Conservation (phyloP, 64 coral and sea anemone species). For the Porites australiensis region DNA sequence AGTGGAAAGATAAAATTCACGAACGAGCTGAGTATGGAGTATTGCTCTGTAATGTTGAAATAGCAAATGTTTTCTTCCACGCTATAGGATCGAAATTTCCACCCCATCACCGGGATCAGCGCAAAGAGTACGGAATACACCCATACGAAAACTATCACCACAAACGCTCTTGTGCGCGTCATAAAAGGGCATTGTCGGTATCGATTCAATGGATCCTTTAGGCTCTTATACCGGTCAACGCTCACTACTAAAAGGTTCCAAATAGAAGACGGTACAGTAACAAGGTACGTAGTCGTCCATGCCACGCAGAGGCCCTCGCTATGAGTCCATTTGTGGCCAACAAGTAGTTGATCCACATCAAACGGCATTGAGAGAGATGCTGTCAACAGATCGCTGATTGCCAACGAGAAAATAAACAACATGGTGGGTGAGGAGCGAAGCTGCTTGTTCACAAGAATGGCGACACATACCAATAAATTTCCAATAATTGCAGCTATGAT, state of each 20-base stretch:
- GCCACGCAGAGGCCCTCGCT: conserved; percentile 75
- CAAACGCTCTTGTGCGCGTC: conserved; percentile 71
- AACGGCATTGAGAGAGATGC: conserved; percentile 71
- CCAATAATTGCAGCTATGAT: conserved; percentile 59
- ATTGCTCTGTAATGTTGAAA: conserved; percentile 66
- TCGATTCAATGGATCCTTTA: conserved; percentile 73
- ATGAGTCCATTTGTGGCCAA: conserved; percentile 54
- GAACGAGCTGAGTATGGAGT: conserved; percentile 54
- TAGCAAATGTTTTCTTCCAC: conserved; percentile 50
- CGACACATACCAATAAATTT: conserved; percentile 67
- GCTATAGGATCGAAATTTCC: conserved; percentile 50
- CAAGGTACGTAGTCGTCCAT: conserved; percentile 87
- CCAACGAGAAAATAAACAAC: conserved; percentile 67
- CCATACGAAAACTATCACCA: conserved; percentile 69
- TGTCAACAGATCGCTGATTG: conserved; percentile 57
- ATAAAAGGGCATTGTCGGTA: conserved; percentile 76
- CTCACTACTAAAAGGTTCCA: conserved; percentile 84
- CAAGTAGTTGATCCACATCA: conserved; percentile 65
- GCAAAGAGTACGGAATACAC: conserved; percentile 75
- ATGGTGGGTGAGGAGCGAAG: conserved; percentile 34
- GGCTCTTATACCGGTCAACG: conserved; percentile 88
- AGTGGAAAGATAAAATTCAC: conserved; percentile 69
- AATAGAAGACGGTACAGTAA: conserved; percentile 89
- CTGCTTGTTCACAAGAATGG: conserved; percentile 40
- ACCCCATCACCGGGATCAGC: conserved; percentile 77